These are phyloP conservation scores for Leptopilina myrica DNA, from an alignment of 2,888 invertebrate species.

Conservation along the genomic window DNA sequence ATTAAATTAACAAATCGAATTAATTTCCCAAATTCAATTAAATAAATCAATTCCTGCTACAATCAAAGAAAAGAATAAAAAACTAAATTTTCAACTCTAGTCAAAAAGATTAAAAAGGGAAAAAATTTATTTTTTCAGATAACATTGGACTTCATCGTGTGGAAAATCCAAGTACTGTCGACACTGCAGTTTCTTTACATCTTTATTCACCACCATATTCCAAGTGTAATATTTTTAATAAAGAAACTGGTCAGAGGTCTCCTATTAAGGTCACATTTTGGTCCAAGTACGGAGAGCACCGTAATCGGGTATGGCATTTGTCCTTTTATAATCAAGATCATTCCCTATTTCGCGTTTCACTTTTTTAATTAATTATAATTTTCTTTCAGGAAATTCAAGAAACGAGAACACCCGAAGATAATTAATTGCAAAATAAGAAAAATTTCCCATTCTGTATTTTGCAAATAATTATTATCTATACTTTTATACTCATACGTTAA, in stretches of 20 bases:
- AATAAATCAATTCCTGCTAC: too few relatives aligned
- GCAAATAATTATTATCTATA: not conserved
- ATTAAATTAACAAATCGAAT: too few relatives aligned
- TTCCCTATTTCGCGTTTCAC: not conserved
- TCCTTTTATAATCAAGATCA: conserved; percentile 10
- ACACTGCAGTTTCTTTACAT: conserved; percentile 94
- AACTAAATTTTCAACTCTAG: too few relatives aligned
- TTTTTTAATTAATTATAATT: conserved; percentile 18
- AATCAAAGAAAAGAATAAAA: too few relatives aligned
- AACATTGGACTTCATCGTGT: conserved; percentile 96
- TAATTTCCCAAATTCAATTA: too few relatives aligned
- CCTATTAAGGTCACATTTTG: conserved; percentile 90
- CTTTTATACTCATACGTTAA: too few relatives aligned
- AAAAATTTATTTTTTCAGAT: conserved; percentile 80
- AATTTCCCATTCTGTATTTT: not conserved
- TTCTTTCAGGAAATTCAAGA: conserved; percentile 72
- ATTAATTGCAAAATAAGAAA: conserved; percentile 57
- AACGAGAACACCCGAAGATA: conserved; percentile 72
- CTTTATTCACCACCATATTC: conserved; percentile 96
- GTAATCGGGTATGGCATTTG: conserved; percentile 80
- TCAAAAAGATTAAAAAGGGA: too few relatives aligned
- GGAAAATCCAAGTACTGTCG: conserved; percentile 93
- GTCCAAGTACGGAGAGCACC: conserved; percentile 91
- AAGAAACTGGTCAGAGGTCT: conserved; percentile 89
- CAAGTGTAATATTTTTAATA: conserved; percentile 93